These are phyloP conservation scores for Whitmania pigra DNA, from an alignment of 1,140 invertebrate species.

Conservation along the genomic window DNA sequence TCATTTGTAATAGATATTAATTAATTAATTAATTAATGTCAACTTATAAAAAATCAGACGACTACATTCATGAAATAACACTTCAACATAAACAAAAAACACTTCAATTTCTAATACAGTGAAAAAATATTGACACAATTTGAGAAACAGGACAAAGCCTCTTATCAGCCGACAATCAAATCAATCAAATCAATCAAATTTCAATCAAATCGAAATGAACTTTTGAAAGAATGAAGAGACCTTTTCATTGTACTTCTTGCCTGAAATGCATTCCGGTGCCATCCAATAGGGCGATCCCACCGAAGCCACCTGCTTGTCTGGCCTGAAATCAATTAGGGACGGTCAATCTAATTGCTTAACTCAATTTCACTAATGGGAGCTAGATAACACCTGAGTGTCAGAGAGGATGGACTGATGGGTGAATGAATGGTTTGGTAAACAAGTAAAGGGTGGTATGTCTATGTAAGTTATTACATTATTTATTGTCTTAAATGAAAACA, in stretches of 20 bases:
- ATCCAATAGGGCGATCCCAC: conserved; percentile 95
- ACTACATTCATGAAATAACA: no score
- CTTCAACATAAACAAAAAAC: no score
- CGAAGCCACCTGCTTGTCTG: conserved; percentile 51
- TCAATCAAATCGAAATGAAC: no score
- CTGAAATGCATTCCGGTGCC: conserved; percentile 86
- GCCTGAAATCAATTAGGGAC: neutral
- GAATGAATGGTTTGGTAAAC: neutral
- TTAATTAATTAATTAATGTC: no score
- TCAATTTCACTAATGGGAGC: neutral
- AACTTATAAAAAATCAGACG: no score
- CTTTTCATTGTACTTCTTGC: conserved; percentile 78
- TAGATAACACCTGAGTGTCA: neutral
- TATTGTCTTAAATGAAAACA: no score
- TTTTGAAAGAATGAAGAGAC: conserved; percentile 28
- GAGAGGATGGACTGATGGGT: neutral
- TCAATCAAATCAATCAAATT: no score
- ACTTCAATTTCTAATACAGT: no score
- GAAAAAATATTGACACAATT: no score
- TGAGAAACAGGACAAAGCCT: no score
- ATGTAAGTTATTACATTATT: neutral
- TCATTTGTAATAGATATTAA: neutral
- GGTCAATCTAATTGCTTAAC: no score
- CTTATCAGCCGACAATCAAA: no score
- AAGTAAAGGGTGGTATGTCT: neutral